Evolutionary conservation across 2,113 vertebrate genomes (phyloP).

Genomic region (Scomber colias): DNA sequence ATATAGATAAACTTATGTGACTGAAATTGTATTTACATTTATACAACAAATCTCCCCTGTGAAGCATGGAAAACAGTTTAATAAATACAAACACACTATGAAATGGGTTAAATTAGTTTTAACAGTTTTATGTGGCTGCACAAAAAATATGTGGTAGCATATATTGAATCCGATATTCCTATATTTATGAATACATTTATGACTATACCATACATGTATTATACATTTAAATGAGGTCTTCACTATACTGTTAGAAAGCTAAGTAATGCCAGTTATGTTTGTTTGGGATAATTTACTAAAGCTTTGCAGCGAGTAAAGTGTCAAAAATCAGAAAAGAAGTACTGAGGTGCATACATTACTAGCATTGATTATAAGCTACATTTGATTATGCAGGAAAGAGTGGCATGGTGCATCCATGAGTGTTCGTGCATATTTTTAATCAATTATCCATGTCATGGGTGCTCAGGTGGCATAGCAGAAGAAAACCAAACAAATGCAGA

Average conservation of each 20-base stretch:
- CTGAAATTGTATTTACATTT: background rate
- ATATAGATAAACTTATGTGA: background rate
- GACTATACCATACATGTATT: background rate
- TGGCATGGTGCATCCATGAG: background rate
- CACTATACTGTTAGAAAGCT: background rate
- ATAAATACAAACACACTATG: background rate
- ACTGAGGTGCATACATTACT: background rate
- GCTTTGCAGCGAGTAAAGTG: background rate
- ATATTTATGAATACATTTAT: background rate
- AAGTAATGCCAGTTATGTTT: background rate
- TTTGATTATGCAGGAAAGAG: background rate
- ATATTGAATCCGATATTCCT: background rate
- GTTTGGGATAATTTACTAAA: background rate
- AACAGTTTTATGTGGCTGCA: background rate
- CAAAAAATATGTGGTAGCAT: background rate
- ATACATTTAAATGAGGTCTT: background rate
- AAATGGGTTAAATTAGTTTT: background rate
- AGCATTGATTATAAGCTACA: background rate
- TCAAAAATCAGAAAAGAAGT: background rate
- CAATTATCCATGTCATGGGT: slow-evolving; percentile 18
- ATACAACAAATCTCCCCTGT: background rate
- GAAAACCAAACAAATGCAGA: background rate
- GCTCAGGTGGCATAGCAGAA: background rate
- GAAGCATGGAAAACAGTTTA: background rate
- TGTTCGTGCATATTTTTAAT: slow-evolving; percentile 31